These are phyloP conservation scores for Kryphioiulus occultus DNA, from an alignment of 2,888 invertebrate species.

Conservation along the genomic window DNA sequence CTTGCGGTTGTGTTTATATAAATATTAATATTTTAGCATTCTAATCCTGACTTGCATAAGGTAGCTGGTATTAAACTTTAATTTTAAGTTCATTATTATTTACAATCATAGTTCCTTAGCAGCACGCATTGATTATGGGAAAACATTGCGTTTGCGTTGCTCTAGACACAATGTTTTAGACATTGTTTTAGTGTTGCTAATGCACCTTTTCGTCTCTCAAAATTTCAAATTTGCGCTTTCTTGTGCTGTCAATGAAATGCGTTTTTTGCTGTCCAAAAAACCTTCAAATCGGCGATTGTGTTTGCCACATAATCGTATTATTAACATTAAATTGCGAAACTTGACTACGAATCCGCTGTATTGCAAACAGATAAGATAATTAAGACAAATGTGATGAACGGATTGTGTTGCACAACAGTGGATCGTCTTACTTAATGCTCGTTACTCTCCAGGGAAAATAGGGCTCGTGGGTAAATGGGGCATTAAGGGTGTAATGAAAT, in stretches of 20 bases:
- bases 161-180: too few relatives aligned
- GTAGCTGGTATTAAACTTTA: background rate
- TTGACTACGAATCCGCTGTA: background rate
- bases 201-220: too few relatives aligned
- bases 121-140: too few relatives aligned
- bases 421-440: conserved; percentile 28
- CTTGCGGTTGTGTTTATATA: background rate
- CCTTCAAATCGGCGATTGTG: background rate
- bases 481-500: background rate
- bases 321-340: background rate
- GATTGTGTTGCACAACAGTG: background rate
- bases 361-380: background rate
- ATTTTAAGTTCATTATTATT: background rate
- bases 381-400: conserved; percentile 17
- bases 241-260: too few relatives aligned
- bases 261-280: background rate
- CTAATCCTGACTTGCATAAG: background rate
- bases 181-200: too few relatives aligned
- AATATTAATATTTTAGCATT: background rate
- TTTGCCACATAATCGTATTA: background rate
- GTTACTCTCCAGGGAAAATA: background rate
- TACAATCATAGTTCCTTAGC: background rate
- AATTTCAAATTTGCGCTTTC: too few relatives aligned
- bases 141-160: too few relatives aligned
- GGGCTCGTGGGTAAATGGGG: background rate